Evolutionary conservation across 1,140 invertebrate species (phyloP).

Genomic region (Drosophila setifemur): DNA sequence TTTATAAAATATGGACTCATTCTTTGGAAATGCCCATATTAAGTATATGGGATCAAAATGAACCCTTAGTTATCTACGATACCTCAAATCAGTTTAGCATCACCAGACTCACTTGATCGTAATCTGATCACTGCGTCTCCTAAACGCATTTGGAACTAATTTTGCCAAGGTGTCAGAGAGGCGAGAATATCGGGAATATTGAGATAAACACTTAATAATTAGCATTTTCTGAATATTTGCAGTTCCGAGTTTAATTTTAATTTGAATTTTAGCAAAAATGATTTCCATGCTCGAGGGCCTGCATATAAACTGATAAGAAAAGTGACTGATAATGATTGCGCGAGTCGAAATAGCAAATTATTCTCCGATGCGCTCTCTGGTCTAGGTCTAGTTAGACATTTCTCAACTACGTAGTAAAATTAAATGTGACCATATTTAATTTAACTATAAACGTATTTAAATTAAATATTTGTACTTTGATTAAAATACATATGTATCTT

Average conservation of each 20-base stretch:
- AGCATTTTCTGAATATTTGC: constrained; percentile 5
- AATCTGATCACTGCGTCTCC: background rate
- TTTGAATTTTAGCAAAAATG: background rate
- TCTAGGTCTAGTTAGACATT: too few relatives aligned
- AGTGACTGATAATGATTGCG: constrained; percentile 1
- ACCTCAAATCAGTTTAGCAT: background rate
- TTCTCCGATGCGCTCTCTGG: background rate
- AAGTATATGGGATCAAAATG: too few relatives aligned
- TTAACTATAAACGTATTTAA: too few relatives aligned
- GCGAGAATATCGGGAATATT: background rate
- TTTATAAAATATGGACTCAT: too few relatives aligned
- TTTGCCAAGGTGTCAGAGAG: background rate
- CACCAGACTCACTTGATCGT: constrained; percentile 7
- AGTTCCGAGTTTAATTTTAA: background rate
- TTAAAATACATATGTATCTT: too few relatives aligned
- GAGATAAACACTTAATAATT: background rate
- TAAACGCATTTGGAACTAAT: background rate
- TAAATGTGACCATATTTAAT: too few relatives aligned
- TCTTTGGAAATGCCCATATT: too few relatives aligned
- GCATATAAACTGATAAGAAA: constrained; percentile 25
- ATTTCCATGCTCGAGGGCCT: too few relatives aligned
- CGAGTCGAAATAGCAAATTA: too few relatives aligned
- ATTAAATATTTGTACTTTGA: too few relatives aligned
- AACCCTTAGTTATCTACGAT: too few relatives aligned
- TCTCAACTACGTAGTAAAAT: too few relatives aligned